Conservation (phyloP, 2,113 vertebrate species). For the Sturnus vulgaris region DNA sequence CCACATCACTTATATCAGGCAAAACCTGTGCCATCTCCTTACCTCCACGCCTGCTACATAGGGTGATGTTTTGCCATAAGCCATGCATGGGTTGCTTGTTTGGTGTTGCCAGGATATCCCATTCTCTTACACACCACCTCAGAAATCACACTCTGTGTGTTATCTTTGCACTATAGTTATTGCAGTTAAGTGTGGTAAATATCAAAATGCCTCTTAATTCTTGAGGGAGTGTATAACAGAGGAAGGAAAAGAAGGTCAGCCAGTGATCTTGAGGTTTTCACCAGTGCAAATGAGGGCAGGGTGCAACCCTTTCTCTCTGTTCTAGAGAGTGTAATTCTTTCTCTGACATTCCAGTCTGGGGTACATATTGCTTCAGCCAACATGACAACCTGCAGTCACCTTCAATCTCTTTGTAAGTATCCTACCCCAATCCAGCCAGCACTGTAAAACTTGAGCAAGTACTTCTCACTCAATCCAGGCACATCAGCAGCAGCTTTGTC, state of each 20-base stretch:
- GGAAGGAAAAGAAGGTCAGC: neutral
- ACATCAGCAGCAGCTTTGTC: neutral
- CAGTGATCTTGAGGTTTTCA: neutral
- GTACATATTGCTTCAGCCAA: neutral
- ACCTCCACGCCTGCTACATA: neutral
- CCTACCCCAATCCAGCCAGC: neutral
- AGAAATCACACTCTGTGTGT: neutral
- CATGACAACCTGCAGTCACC: neutral
- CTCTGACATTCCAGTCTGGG: neutral
- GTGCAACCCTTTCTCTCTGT: neutral
- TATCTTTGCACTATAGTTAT: neutral
- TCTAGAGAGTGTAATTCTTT: neutral
- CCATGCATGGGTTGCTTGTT: neutral
- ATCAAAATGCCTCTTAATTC: neutral
- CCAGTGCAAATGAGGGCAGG: neutral
- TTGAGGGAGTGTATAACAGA: neutral
- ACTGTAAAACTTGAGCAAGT: neutral
- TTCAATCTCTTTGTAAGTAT: neutral
- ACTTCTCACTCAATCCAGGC: neutral
- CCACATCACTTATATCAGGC: rapidly evolving
- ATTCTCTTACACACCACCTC: neutral
- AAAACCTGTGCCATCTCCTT: neutral
- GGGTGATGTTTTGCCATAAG: neutral
- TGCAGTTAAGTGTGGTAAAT: neutral
- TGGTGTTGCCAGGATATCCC: neutral